Evolutionary conservation across 2,113 vertebrate species (phyloP).

Genomic region (Redunca redunca): DNA sequence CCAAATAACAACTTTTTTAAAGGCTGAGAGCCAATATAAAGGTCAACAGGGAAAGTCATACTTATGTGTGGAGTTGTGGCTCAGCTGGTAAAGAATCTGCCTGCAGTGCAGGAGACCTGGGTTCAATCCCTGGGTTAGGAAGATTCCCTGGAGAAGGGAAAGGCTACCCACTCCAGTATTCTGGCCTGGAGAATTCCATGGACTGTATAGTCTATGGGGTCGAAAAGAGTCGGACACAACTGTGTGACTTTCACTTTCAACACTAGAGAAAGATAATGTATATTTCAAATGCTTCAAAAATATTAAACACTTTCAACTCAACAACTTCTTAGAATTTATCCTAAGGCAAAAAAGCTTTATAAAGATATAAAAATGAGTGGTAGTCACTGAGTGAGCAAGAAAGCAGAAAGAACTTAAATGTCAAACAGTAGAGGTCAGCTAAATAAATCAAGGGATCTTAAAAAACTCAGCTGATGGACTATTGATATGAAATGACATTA

Average conservation of each 20-base stretch:
- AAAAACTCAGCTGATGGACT: neutral
- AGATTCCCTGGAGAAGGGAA: neutral
- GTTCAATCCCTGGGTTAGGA: neutral
- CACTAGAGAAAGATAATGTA: neutral
- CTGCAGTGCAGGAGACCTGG: neutral
- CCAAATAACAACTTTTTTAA: neutral
- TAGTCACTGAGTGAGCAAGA: neutral
- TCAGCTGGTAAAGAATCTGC: neutral
- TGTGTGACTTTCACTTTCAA: neutral
- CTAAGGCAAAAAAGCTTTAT: neutral
- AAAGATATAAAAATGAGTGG: neutral
- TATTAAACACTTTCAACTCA: neutral
- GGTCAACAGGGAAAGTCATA: neutral
- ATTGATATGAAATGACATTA: neutral
- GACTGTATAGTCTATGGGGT: neutral
- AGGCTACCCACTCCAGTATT: neutral
- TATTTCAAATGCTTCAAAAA: conserved; percentile 18
- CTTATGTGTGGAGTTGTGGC: neutral
- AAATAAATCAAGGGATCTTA: neutral
- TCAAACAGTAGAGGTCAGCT: neutral
- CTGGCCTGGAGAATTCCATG: neutral
- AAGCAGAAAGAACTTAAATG: neutral
- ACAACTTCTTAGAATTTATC: neutral
- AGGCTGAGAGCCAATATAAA: neutral
- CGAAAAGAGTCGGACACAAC: neutral